Percentiles rank a stretch among this genome's conserved stretches.
These are phyloP conservation scores for Psylliodes chrysocephalus DNA, from an alignment of 2,888 invertebrate species.

Conservation along the genomic window DNA sequence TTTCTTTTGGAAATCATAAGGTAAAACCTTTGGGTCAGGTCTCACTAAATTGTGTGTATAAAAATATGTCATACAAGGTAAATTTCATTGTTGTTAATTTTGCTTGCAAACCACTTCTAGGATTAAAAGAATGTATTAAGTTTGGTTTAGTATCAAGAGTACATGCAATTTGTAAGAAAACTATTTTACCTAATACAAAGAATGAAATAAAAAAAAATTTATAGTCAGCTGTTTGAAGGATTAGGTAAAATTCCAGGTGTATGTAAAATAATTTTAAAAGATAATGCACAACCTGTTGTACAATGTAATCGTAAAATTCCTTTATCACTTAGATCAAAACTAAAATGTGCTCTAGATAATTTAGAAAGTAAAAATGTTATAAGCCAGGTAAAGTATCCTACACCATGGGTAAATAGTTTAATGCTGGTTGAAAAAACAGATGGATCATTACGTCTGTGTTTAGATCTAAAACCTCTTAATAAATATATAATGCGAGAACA, in stretches of 20 bases:
- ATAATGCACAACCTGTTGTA: background rate
- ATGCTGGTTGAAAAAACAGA: background rate
- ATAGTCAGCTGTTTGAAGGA: background rate
- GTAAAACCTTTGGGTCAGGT: constrained; percentile 24
- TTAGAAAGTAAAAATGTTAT: constrained; percentile 4
- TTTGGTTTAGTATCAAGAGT: background rate
- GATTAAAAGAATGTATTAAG: constrained; percentile 11
- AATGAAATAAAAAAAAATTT: constrained; percentile 5
- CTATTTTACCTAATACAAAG: background rate
- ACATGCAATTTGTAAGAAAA: too few species aligned
- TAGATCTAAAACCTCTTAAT: constrained; percentile 27
- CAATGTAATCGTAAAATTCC: background rate
- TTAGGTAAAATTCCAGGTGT: constrained; percentile 5
- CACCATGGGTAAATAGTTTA: background rate
- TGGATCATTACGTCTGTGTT: constrained; percentile 15
- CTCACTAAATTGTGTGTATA: constrained; percentile 4
- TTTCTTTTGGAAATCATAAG: constrained; percentile 39
- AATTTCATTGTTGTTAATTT: constrained; percentile 26
- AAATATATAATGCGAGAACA: constrained; percentile 20
- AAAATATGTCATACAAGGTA: constrained; percentile 12
- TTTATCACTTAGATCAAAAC: background rate
- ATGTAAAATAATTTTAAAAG: constrained; percentile 1
- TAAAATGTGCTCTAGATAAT: background rate
- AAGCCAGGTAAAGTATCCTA: constrained; percentile 5
- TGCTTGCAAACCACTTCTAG: constrained; percentile 23